Percentiles rank a stretch among this genome's conserved stretches.
Conservation (phyloP, 2,797 vertebrate species). For the Naso thynnoides region DNA sequence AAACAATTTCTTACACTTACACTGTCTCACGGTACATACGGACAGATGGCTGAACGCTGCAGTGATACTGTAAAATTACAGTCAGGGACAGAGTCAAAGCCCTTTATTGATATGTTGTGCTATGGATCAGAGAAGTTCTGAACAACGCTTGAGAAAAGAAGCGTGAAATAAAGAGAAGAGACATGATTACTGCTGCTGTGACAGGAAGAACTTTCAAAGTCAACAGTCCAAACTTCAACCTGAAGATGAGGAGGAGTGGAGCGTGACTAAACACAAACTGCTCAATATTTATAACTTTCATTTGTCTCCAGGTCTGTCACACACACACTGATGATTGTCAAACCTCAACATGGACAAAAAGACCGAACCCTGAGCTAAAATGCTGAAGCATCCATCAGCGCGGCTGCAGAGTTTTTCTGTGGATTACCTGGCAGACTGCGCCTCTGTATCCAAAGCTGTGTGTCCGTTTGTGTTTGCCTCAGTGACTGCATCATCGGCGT, state of each 20-base stretch:
- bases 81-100: background rate
- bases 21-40: background rate
- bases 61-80: too few relatives aligned
- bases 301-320: slow-evolving; percentile 26
- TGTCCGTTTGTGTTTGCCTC: slow-evolving; percentile 16
- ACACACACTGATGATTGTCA: background rate
- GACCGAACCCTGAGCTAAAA: slow-evolving; percentile 33
- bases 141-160: background rate
- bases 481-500: background rate
- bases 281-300: background rate
- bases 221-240: background rate
- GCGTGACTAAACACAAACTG: background rate
- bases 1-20: background rate
- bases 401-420: background rate
- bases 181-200: background rate
- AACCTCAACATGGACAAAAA: slow-evolving; percentile 8
- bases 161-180: background rate
- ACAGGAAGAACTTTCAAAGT: background rate
- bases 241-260: background rate
- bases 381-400: slow-evolving; percentile 1
- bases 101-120: background rate
- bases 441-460: slow-evolving; percentile 19
- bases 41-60: background rate
- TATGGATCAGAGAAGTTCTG: background rate
- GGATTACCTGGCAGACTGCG: slow-evolving; percentile 34